Evolutionary conservation across 2,113 vertebrate species (phyloP).

Genomic region (Elgaria multicarinata): DNA sequence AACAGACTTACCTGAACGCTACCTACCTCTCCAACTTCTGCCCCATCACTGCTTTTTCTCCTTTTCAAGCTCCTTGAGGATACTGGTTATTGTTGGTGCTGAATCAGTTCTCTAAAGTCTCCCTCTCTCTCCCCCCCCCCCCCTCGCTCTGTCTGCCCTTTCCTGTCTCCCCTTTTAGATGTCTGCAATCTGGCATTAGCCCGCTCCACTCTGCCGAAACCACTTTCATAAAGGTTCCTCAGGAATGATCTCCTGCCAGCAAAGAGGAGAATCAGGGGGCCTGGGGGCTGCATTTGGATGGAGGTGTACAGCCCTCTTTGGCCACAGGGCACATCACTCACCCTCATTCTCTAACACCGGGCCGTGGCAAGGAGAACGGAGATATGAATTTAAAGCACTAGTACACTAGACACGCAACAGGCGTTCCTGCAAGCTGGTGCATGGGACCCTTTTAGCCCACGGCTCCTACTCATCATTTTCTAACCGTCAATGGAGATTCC

Average conservation of each 20-base stretch:
- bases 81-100: not conserved
- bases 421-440: not conserved
- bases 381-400: not conserved
- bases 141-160: too few species aligned
- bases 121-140: too few species aligned
- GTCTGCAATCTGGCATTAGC: not conserved
- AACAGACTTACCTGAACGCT: not conserved
- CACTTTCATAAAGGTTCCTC: conserved; percentile 6
- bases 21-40: not conserved
- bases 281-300: not conserved
- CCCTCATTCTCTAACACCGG: not conserved
- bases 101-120: not conserved
- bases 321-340: not conserved
- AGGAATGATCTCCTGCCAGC: not conserved
- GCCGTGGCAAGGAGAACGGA: not conserved
- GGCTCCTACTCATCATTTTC: not conserved
- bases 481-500: not conserved
- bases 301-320: not conserved
- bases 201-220: not conserved
- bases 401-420: not conserved
- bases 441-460: not conserved
- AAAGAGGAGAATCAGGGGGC: not conserved
- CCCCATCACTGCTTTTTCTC: not conserved
- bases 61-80: not conserved
- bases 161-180: not conserved